These are phyloP conservation scores for Myotis davidii DNA, from an alignment of 2,113 vertebrate species.

Conservation along the genomic window DNA sequence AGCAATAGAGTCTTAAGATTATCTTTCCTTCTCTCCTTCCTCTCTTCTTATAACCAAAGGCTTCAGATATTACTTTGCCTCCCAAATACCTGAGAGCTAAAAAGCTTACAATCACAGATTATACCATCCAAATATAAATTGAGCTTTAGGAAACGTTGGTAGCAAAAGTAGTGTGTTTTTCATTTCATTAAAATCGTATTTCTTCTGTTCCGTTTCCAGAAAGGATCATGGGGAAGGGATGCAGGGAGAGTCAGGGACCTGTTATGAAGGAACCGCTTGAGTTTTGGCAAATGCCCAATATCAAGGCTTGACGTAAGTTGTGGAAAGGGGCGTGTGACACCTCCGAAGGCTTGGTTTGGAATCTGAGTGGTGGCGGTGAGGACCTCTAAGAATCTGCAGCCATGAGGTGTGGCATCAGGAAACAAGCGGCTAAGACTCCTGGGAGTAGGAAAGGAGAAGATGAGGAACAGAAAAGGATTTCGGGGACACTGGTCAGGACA, in stretches of 20 bases:
- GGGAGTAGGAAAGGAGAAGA: not conserved
- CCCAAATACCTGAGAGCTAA: not conserved
- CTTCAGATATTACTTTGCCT: not conserved
- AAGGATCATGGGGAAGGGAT: not conserved
- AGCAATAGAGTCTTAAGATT: not conserved
- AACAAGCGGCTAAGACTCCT: not conserved
- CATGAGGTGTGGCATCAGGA: not conserved
- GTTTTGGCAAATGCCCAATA: not conserved
- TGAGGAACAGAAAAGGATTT: not conserved
- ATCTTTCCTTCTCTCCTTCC: not conserved
- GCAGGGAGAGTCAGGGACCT: not conserved
- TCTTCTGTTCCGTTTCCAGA: not conserved
- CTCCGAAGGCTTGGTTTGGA: not conserved
- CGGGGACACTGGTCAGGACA: not conserved
- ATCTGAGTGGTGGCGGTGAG: not conserved
- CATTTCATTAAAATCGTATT: conserved; percentile 2
- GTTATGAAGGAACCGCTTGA: not conserved
- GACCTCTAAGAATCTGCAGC: not conserved
- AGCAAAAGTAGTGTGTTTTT: not conserved
- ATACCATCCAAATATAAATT: not conserved
- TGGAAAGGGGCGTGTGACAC: not conserved
- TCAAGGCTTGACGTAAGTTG: not conserved
- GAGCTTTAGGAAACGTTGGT: not conserved
- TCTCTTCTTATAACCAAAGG: not conserved
- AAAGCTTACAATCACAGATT: not conserved